A percentile compares a stretch with the other conserved stretches of the same genome.
These are phyloP conservation scores for Dendrophyllia cribrosa DNA, from an alignment of 64 coral and sea anemone species.

Conservation along the genomic window DNA sequence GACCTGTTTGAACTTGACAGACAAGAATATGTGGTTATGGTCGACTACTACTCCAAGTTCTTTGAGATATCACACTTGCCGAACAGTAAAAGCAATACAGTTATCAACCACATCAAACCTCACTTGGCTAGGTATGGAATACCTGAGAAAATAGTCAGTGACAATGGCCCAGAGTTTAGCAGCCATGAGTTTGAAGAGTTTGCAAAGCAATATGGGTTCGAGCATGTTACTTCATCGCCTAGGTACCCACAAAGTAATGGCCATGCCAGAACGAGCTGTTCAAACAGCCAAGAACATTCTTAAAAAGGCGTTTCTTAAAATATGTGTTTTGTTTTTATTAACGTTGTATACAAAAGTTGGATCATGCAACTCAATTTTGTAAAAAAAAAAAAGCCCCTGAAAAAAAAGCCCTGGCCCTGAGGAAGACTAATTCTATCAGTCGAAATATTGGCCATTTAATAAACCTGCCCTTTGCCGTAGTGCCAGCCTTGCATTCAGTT, in stretches of 20 bases:
- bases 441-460: too few relatives aligned
- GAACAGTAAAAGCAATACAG: not conserved
- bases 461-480: too few relatives aligned
- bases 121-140: conserved; percentile 12
- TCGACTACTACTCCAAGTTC: conserved; percentile 14
- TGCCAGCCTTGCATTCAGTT: too few relatives aligned
- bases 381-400: too few relatives aligned
- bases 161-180: conserved; percentile 8
- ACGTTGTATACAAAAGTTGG: too few relatives aligned
- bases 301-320: too few relatives aligned
- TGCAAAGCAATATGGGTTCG: not conserved
- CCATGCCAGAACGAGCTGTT: too few relatives aligned
- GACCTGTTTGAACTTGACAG: conserved; percentile 19
- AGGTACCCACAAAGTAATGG: not conserved
- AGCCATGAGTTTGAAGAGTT: conserved; percentile 16
- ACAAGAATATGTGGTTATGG: conserved; percentile 1
- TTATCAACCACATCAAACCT: not conserved
- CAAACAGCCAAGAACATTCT: too few relatives aligned
- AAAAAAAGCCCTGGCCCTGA: too few relatives aligned
- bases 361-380: too few relatives aligned
- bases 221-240: not conserved
- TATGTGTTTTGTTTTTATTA: too few relatives aligned
- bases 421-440: too few relatives aligned
- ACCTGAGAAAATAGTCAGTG: conserved; percentile 2
- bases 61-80: not conserved